Evolutionary conservation across 2,113 vertebrate species (phyloP).

Genomic region (Hepsetus odoe): DNA sequence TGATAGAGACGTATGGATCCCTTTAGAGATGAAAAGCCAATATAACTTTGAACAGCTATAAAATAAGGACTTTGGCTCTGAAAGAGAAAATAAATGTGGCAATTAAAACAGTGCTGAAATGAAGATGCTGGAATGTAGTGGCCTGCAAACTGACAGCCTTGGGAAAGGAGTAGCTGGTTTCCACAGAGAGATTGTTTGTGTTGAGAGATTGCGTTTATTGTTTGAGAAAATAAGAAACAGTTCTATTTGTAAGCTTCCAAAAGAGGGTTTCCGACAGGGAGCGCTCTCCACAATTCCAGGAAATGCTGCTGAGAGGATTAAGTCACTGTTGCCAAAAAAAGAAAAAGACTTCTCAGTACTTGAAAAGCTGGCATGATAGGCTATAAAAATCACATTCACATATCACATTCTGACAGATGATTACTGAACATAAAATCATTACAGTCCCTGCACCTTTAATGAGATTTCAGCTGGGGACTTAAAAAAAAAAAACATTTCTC

Average conservation of each 20-base stretch:
- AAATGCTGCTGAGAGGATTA: background rate
- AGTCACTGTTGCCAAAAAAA: background rate
- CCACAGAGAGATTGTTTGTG: too few species aligned
- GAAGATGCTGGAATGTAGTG: background rate
- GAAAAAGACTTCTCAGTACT: background rate
- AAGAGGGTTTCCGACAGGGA: background rate
- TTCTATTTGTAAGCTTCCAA: background rate
- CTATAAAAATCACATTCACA: background rate
- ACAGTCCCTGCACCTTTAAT: background rate
- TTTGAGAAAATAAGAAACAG: background rate
- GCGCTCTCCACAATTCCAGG: constrained; percentile 4
- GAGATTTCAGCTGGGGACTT: background rate
- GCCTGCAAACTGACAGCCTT: background rate
- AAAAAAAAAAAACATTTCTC: background rate
- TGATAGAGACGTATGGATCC: background rate
- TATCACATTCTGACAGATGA: background rate
- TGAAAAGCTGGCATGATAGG: background rate
- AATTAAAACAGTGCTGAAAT: background rate
- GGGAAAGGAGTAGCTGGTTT: background rate
- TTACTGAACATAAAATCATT: background rate
- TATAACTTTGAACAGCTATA: background rate
- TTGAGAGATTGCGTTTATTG: background rate
- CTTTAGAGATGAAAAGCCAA: background rate
- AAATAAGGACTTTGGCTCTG: background rate
- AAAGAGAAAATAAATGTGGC: background rate